Evolutionary conservation across 2,797 vertebrate species (phyloP).

Genomic region (Helostoma temminkii): DNA sequence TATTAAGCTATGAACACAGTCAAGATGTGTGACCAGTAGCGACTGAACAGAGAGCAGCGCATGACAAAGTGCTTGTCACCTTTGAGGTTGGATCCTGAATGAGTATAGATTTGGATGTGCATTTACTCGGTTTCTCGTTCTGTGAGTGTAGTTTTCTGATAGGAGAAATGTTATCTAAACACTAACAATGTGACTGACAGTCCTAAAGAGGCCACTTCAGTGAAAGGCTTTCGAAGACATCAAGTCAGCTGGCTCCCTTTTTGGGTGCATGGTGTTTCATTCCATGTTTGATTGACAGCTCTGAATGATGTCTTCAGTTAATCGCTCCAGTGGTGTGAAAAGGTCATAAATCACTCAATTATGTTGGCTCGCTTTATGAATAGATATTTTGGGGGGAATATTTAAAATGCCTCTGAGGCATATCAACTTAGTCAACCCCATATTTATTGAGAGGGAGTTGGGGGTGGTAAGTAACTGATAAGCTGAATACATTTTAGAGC

Average conservation of each 20-base stretch:
- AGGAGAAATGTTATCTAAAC: conserved; percentile 42
- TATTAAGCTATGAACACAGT: conserved; percentile 63
- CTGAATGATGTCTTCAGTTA: conserved; percentile 83
- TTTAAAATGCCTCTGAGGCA: conserved; percentile 78
- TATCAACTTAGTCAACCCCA: conserved; percentile 77
- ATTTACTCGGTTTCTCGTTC: conserved; percentile 8
- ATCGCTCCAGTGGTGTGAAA: conserved; percentile 84
- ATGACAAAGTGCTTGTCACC: conserved; percentile 35
- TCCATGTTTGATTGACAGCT: conserved; percentile 85
- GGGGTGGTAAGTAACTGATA: conserved; percentile 78
- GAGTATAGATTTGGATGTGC: conserved; percentile 27
- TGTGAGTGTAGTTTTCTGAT: conserved; percentile 20
- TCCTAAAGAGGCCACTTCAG: conserved; percentile 64
- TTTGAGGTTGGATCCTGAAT: conserved; percentile 24
- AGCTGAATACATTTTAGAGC: conserved; percentile 73
- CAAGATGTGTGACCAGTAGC: conserved; percentile 55
- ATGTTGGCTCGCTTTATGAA: conserved; percentile 76
- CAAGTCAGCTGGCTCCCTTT: conserved; percentile 57
- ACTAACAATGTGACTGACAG: conserved; percentile 45
- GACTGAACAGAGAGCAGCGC: conserved; percentile 15
- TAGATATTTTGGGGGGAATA: conserved; percentile 78
- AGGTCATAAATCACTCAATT: conserved; percentile 86
- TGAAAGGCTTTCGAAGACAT: conserved; percentile 60
- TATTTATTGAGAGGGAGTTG: conserved; percentile 75
- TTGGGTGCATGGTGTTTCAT: conserved; percentile 67